Evolutionary conservation across 2,797 vertebrate species (phyloP), one percentile per base, ranked within the genome.

Genomic region (Dipus sagitta): DNA sequence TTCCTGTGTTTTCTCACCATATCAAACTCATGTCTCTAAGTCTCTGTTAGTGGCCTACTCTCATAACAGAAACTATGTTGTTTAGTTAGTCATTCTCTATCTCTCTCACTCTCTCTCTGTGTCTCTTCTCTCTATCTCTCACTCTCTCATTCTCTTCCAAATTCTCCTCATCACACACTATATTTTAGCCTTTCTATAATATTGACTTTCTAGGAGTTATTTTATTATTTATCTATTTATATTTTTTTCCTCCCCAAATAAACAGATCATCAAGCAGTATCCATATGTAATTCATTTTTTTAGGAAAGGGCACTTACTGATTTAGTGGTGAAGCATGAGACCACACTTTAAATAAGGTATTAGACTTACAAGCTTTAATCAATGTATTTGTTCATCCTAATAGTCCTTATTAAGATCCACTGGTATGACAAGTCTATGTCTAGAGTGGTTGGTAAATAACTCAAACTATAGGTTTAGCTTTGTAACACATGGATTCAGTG

Each of bases 271-370:
- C 42, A 83, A 60, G 15, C 12, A 15, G 1, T 70, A 60, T 58
- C 30, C 23, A 52, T 11, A 71, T 58, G 9, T 32, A 34, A 85
- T 65, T 91, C 11, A 38, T 81, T 90, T 80, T 65, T 71, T 12
- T 14, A 79, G 6, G 20, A 88, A 23, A 88, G 1, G 8, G 0
- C 30, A 42, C n/a, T 74, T 71, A 71, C 1, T 34, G 74, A 88
- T 26, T 34, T n/a, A 85, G 10, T 65, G 32, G 11, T 80, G n/a
- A 80, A 70, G 64, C 11, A 88, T 6, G 23, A 86, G 90, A 74
- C 8, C 79, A n/a, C 28, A 86, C 90, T 80, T 92, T 95, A 64
- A 86, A 62, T 60, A 26, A 80, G 90, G 13, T 68, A 42, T 62
- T n/a, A 81, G 47, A 68, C 15, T 38, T 47, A 74, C 2, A 70